phyloP scores from a whole-genome alignment of 2,888 invertebrate species.

The Meganola albula region DNA sequence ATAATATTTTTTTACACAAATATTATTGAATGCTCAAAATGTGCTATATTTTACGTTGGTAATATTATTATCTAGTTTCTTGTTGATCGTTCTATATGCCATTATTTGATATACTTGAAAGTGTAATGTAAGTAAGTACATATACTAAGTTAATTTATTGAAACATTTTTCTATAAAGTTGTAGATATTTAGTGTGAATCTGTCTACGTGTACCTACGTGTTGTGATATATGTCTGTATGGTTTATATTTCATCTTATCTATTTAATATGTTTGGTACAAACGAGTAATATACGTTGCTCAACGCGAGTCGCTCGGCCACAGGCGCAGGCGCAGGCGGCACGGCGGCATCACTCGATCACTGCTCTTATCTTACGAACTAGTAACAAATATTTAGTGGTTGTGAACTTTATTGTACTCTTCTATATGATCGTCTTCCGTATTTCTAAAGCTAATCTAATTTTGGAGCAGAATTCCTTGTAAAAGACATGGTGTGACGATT shows the following conservation, averaged over 20 bases:
- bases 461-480: constrained; percentile 70
- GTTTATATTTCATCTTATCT: constrained; percentile 53
- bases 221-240: constrained; percentile 69
- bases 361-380: constrained; percentile 35
- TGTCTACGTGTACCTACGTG: constrained; percentile 61
- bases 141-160: constrained; percentile 54
- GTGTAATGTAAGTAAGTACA: too few species aligned
- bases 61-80: constrained; percentile 67
- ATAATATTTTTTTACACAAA: constrained; percentile 71
- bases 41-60: constrained; percentile 67
- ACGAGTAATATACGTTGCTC: constrained; percentile 65
- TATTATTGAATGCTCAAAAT: constrained; percentile 73
- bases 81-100: constrained; percentile 55
- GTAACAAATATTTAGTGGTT: constrained; percentile 58
- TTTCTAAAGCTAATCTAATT: constrained; percentile 49
- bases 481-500: constrained; percentile 69
- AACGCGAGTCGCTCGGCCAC: constrained; percentile 30
- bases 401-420: constrained; percentile 57
- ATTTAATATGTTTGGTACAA: constrained; percentile 57
- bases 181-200: constrained; percentile 41
- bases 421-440: constrained; percentile 63
- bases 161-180: constrained; percentile 45
- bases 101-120: constrained; percentile 54
- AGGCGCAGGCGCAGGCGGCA: too few species aligned
- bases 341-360: too few species aligned